These are phyloP conservation scores for Micoletzkya japonica DNA, from an alignment of 2,888 invertebrate species.

Conservation along the genomic window DNA sequence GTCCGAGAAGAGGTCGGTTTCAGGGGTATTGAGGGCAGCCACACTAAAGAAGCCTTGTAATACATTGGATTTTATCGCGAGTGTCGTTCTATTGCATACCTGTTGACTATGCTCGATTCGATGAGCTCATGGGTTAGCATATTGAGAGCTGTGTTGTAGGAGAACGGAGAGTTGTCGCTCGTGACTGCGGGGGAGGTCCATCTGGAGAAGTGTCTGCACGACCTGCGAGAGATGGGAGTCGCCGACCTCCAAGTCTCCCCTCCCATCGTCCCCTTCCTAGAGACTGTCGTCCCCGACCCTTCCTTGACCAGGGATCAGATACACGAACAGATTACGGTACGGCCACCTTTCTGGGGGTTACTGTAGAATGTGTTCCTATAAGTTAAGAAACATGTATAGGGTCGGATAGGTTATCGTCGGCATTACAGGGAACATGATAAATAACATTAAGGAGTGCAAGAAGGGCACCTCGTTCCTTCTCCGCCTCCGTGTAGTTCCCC, in stretches of 20 bases:
- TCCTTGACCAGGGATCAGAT: slow-evolving; percentile 46
- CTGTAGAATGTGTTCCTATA: background rate
- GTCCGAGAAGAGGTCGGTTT: slow-evolving; percentile 17
- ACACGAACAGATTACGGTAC: slow-evolving; percentile 48
- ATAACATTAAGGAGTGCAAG: slow-evolving; percentile 47
- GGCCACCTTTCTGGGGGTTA: background rate
- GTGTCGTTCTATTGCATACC: too few relatives aligned
- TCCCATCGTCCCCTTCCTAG: slow-evolving; percentile 93
- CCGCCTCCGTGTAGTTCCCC: slow-evolving; percentile 53
- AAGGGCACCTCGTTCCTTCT: slow-evolving; percentile 45
- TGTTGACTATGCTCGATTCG: too few relatives aligned
- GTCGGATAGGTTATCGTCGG: background rate
- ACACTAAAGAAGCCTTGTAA: too few relatives aligned
- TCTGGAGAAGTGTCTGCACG: slow-evolving; percentile 89
- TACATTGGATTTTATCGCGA: too few relatives aligned
- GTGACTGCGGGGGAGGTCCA: slow-evolving; percentile 96
- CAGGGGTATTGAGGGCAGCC: background rate
- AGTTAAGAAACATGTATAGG: background rate
- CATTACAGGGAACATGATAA: background rate
- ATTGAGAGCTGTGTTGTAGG: slow-evolving; percentile 74
- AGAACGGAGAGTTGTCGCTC: slow-evolving; percentile 91
- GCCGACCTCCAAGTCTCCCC: slow-evolving; percentile 74
- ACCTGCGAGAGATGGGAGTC: slow-evolving; percentile 73
- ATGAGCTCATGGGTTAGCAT: too few relatives aligned
- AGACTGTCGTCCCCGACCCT: slow-evolving; percentile 77